Conservation (phyloP, 2,888 invertebrate species). For the Apamea anceps region DNA sequence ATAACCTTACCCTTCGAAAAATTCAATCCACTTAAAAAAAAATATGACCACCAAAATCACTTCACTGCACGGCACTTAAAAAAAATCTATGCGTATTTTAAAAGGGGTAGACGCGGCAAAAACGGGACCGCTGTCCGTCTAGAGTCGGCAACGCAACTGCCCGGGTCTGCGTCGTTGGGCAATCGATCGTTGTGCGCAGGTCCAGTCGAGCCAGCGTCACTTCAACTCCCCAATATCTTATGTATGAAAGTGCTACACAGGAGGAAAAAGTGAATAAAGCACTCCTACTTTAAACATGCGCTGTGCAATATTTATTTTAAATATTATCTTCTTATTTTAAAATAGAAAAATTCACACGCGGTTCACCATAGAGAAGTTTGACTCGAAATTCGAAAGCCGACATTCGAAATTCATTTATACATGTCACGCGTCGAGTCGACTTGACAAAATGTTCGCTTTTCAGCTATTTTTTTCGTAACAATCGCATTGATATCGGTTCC, state of each 20-base stretch:
- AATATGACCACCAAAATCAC: conserved; percentile 64
- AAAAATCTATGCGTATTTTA: conserved; percentile 84
- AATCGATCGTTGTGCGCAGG: conserved; percentile 88
- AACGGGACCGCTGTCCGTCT: conserved; percentile 69
- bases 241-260: conserved; percentile 86
- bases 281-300: conserved; percentile 47
- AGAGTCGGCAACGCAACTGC: conserved; percentile 81
- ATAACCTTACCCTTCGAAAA: conserved; percentile 66
- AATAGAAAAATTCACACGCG: conserved; percentile 7
- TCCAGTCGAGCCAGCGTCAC: conserved; percentile 79
- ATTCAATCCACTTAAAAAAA: conserved; percentile 64
- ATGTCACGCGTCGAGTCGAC: conserved; percentile 52
- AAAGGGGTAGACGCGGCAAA: conserved; percentile 73
- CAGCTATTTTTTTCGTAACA: conserved; percentile 55
- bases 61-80: conserved; percentile 73
- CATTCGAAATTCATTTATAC: conserved; percentile 50
- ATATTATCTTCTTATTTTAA: conserved; percentile 22
- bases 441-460: conserved; percentile 57
- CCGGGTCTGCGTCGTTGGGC: conserved; percentile 78
- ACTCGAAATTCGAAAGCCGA: conserved; percentile 25
- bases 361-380: neutral
- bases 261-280: conserved; percentile 82
- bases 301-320: conserved; percentile 30
- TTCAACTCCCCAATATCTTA: conserved; percentile 86
- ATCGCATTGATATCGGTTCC: conserved; percentile 44